A percentile compares a stretch with the other conserved stretches of the same genome.
These are phyloP conservation scores for Eupithecia subumbrata DNA, from an alignment of 2,888 invertebrate genomes.

Conservation along the genomic window DNA sequence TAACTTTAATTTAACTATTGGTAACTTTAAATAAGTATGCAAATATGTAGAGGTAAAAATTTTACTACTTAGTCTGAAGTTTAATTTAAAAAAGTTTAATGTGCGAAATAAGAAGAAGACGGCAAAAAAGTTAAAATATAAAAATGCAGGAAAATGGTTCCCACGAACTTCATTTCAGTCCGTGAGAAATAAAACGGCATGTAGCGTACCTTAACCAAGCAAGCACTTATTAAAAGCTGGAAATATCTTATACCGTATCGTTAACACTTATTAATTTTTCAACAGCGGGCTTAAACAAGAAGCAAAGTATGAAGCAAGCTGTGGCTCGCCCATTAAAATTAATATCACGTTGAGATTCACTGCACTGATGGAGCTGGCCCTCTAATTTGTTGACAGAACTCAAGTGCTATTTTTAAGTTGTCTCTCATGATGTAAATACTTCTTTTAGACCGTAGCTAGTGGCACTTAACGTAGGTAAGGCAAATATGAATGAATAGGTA, in stretches of 20 bases:
- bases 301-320: slow-evolving; percentile 2
- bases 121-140: background rate
- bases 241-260: slow-evolving; percentile 2
- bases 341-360: slow-evolving; percentile 39
- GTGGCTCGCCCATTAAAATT: slow-evolving; percentile 42
- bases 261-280: slow-evolving; percentile 14
- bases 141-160: background rate
- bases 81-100: background rate
- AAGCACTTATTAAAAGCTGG: slow-evolving; percentile 6
- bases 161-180: background rate
- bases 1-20: background rate
- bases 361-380: slow-evolving; percentile 39
- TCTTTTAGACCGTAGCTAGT: slow-evolving; percentile 7
- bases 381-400: slow-evolving; percentile 61
- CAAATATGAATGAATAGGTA: slow-evolving; percentile 4
- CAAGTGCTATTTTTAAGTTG: slow-evolving; percentile 37
- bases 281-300: slow-evolving; percentile 19
- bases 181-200: slow-evolving; percentile 6
- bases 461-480: slow-evolving; percentile 6
- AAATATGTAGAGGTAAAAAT: background rate
- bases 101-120: background rate
- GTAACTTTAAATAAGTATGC: background rate
- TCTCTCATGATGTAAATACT: slow-evolving; percentile 21
- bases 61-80: background rate
- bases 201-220: background rate